Evolutionary conservation across 2,797 vertebrate genomes (phyloP).

Genomic region (Chlorospingus semifuscus): DNA sequence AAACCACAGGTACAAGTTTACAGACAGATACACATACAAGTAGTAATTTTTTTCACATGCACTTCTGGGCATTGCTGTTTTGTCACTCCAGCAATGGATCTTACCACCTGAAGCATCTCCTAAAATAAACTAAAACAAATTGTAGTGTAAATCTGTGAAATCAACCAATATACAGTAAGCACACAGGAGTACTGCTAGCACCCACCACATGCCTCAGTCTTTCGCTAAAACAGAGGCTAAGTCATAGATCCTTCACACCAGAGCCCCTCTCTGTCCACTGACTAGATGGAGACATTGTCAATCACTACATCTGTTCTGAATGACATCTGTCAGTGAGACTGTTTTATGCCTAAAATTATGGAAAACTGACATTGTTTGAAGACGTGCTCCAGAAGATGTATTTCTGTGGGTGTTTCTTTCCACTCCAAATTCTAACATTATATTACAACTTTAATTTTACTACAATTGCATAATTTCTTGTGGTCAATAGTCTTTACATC

Average conservation of each 20-base stretch:
- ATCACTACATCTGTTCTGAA: not conserved
- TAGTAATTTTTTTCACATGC: not conserved
- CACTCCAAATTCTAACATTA: not conserved
- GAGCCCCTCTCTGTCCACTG: not conserved
- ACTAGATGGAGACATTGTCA: not conserved
- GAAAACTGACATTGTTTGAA: not conserved
- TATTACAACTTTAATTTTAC: not conserved
- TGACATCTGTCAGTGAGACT: no score
- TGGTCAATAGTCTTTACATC: not conserved
- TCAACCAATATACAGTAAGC: not conserved
- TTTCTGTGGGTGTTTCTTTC: not conserved
- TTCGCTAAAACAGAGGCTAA: accelerated
- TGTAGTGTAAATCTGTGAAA: not conserved
- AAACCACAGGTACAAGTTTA: not conserved
- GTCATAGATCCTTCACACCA: not conserved
- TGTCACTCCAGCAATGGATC: not conserved
- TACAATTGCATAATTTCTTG: not conserved
- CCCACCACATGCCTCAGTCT: not conserved
- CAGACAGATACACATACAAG: not conserved
- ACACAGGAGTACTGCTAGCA: not conserved
- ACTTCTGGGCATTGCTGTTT: not conserved
- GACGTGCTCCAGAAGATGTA: not conserved
- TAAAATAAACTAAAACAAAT: not conserved
- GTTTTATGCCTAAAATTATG: not conserved
- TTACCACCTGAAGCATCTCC: not conserved